Percentiles rank a stretch among this genome's conserved stretches.
Evolutionary conservation across 1,140 invertebrate genomes (phyloP).

Genomic region (Micrasema minimum): DNA sequence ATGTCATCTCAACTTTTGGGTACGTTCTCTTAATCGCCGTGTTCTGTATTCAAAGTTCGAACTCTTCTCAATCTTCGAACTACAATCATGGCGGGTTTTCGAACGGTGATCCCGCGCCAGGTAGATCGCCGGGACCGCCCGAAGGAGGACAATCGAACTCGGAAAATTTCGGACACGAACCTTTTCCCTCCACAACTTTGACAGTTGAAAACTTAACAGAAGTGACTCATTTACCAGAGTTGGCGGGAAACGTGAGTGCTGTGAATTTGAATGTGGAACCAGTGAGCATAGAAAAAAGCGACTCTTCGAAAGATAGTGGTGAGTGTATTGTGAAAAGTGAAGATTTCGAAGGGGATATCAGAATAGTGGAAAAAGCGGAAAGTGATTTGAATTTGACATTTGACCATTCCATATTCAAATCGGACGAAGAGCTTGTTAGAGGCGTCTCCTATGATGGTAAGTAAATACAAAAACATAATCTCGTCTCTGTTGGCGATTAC

Average conservation of each 20-base stretch:
- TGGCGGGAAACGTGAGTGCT: conserved; percentile 8
- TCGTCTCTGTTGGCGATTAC: no score
- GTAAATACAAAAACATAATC: background rate
- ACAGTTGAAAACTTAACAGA: conserved; percentile 4
- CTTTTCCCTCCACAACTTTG: conserved; percentile 3
- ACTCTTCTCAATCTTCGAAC: conserved; percentile 28
- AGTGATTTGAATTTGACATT: conserved; percentile 46
- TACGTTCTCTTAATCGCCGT: conserved; percentile 22
- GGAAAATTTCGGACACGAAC: background rate
- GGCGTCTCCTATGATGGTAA: conserved; percentile 47
- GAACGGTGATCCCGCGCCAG: conserved; percentile 46
- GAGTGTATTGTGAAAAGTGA: conserved; percentile 33
- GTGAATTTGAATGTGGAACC: conserved; percentile 7
- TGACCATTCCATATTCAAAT: conserved; percentile 44
- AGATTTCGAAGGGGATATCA: conserved; percentile 33
- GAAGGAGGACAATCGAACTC: background rate
- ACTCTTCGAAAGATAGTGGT: background rate
- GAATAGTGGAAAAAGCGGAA: conserved; percentile 14
- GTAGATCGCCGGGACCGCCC: conserved; percentile 48
- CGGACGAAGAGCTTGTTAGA: conserved; percentile 43
- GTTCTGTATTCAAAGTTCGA: conserved; percentile 11
- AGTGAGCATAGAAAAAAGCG: conserved; percentile 6
- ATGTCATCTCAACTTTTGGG: conserved; percentile 23
- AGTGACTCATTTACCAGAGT: background rate
- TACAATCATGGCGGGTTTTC: conserved; percentile 39